A percentile compares a stretch with the other conserved stretches of the same genome.
These are phyloP conservation scores for Metridium senile DNA, from an alignment of 92 coral and sea anemone species.

Conservation along the genomic window DNA sequence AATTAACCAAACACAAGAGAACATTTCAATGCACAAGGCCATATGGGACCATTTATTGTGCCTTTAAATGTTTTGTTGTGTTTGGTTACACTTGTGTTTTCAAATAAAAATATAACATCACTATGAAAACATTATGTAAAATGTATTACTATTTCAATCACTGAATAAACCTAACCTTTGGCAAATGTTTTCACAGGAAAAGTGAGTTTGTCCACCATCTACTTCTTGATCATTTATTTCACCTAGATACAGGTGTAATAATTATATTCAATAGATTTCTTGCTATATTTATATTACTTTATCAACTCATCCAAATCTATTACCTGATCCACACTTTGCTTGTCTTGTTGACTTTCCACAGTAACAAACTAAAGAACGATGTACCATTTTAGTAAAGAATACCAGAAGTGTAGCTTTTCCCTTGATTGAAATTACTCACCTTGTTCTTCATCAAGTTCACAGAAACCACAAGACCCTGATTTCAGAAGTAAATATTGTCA, in stretches of 20 bases:
- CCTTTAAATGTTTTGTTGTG: too few species aligned
- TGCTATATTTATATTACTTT: too few species aligned
- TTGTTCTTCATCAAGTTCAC: slow-evolving; percentile 67
- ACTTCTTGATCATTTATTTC: slow-evolving; percentile 20
- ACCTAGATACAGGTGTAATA: slow-evolving; percentile 42
- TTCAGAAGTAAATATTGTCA: too few species aligned
- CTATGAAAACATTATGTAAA: too few species aligned
- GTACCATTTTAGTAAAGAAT: neutral
- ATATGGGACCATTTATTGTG: too few species aligned
- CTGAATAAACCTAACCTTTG: slow-evolving; percentile 62
- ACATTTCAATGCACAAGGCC: too few species aligned
- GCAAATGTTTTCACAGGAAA: slow-evolving; percentile 74
- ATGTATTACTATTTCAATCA: too few species aligned
- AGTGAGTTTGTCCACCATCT: slow-evolving; percentile 68
- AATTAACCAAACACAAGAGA: too few species aligned
- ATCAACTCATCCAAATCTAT: too few species aligned
- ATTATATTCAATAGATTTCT: too few species aligned
- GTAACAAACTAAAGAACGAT: slow-evolving; percentile 68
- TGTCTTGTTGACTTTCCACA: slow-evolving; percentile 81
- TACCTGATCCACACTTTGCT: slow-evolving; percentile 86
- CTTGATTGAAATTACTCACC: slow-evolving; percentile 49
- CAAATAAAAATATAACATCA: too few species aligned
- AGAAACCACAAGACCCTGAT: slow-evolving; percentile 76
- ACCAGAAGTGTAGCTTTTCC: neutral
- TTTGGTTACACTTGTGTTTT: too few species aligned